Evolutionary conservation across 2,797 vertebrate species (phyloP).

Genomic region (Manis pentadactyla): DNA sequence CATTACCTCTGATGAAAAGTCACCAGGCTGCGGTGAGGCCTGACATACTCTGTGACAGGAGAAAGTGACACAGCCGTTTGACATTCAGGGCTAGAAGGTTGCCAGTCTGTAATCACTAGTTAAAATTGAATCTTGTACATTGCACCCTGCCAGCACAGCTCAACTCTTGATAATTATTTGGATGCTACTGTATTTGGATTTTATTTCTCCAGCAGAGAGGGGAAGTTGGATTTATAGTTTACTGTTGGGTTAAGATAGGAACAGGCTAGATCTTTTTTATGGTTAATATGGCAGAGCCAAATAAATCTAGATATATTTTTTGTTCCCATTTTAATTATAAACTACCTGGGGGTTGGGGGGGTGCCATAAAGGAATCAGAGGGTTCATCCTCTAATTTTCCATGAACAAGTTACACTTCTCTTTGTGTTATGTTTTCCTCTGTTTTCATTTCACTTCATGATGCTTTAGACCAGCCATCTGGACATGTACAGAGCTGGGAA

Average conservation of each 20-base stretch:
- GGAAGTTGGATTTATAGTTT: constrained; percentile 79
- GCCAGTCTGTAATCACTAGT: constrained; percentile 84
- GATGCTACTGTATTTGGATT: constrained; percentile 81
- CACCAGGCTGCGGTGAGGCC: constrained; percentile 77
- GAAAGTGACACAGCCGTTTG: constrained; percentile 85
- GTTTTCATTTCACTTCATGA: constrained; percentile 56
- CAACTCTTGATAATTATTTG: constrained; percentile 84
- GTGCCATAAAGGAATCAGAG: background rate
- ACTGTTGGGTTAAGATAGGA: constrained; percentile 74
- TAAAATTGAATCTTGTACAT: constrained; percentile 86
- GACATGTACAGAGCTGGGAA: constrained; percentile 27
- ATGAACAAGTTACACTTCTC: background rate
- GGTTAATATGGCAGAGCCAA: constrained; percentile 68
- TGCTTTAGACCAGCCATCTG: constrained; percentile 70
- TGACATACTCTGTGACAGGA: constrained; percentile 80
- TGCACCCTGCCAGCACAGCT: constrained; percentile 78
- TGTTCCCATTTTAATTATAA: constrained; percentile 74
- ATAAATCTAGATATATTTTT: constrained; percentile 72
- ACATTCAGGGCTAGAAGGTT: constrained; percentile 84
- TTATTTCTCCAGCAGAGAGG: constrained; percentile 80
- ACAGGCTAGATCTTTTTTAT: constrained; percentile 71
- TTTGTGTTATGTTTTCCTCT: constrained; percentile 52
- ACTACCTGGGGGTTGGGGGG: constrained; percentile 18
- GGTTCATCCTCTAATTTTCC: constrained; percentile 55
- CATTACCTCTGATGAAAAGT: constrained; percentile 80